Percentiles rank a stretch among this genome's conserved stretches.
phyloP scores from a whole-genome alignment of 1,140 invertebrate species.

The Drosophila kepulauana region DNA sequence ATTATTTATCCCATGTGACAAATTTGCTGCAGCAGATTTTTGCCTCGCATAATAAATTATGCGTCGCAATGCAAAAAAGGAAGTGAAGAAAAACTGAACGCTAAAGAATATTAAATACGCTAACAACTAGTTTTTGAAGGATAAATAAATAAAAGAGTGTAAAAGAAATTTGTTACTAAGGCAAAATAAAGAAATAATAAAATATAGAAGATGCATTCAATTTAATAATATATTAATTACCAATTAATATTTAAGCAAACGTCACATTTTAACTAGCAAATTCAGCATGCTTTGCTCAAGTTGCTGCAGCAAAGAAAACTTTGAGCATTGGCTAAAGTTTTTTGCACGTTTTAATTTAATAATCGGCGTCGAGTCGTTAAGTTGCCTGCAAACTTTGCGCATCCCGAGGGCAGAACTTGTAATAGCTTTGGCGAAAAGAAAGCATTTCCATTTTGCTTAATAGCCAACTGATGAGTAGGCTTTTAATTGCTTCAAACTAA shows the following conservation, averaged over 20 bases:
- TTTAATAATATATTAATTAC: too few species aligned
- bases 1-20: constrained; percentile 84
- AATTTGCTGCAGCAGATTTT: constrained; percentile 79
- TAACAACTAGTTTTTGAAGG: background rate
- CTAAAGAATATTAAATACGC: constrained; percentile 4
- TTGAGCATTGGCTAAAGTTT: constrained; percentile 54
- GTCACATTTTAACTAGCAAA: constrained; percentile 5
- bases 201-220: too few species aligned
- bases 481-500: constrained; percentile 35
- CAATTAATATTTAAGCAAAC: background rate
- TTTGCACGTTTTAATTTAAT: constrained; percentile 79
- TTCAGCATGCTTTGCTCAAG: background rate
- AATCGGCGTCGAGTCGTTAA: constrained; percentile 68
- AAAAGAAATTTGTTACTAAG: too few species aligned
- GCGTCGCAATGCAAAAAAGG: constrained; percentile 41
- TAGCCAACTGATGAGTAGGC: constrained; percentile 45
- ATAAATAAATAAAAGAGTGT: background rate
- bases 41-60: constrained; percentile 73
- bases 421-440: constrained; percentile 25
- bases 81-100: constrained; percentile 1
- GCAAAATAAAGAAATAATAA: too few species aligned
- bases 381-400: constrained; percentile 55
- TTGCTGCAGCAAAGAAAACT: constrained; percentile 36
- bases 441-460: constrained; percentile 64
- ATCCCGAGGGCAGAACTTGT: constrained; percentile 2